Percentiles rank a stretch among this genome's conserved stretches.
phyloP scores from a whole-genome alignment of 2,888 invertebrate genomes.

The Netelia virgata region DNA sequence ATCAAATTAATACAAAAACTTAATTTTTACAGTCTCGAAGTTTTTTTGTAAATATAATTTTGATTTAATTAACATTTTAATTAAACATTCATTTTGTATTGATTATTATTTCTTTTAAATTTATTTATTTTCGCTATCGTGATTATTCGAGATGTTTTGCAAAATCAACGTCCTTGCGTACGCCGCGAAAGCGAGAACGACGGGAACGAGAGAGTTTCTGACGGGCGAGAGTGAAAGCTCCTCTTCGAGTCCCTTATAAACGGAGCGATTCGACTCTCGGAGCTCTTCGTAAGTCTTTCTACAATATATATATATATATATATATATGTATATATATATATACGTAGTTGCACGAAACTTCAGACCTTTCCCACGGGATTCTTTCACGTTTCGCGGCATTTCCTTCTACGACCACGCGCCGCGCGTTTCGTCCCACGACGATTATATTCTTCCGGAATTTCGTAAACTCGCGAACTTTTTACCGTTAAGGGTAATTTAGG shows the following conservation, averaged over 20 bases:
- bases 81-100: neutral
- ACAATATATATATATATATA: neutral
- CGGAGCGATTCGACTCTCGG: conserved; percentile 32
- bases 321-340: neutral
- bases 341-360: neutral
- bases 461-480: conserved; percentile 18
- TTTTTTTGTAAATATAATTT: neutral
- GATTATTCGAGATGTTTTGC: conserved; percentile 9
- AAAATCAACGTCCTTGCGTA: conserved; percentile 41
- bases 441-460: conserved; percentile 63
- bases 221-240: conserved; percentile 37
- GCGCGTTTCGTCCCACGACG: conserved; percentile 58
- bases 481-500: conserved; percentile 7
- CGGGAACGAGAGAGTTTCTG: conserved; percentile 9
- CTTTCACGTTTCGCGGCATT: conserved; percentile 65
- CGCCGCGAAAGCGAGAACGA: conserved; percentile 12
- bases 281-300: conserved; percentile 20
- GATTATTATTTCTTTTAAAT: no score
- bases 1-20: no score
- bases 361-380: conserved; percentile 68
- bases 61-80: neutral
- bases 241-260: conserved; percentile 25
- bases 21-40: no score
- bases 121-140: no score
- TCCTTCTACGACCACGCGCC: conserved; percentile 64